Evolutionary conservation across 2,113 vertebrate genomes (phyloP).

Genomic region (Plecturocebus donacophilus): DNA sequence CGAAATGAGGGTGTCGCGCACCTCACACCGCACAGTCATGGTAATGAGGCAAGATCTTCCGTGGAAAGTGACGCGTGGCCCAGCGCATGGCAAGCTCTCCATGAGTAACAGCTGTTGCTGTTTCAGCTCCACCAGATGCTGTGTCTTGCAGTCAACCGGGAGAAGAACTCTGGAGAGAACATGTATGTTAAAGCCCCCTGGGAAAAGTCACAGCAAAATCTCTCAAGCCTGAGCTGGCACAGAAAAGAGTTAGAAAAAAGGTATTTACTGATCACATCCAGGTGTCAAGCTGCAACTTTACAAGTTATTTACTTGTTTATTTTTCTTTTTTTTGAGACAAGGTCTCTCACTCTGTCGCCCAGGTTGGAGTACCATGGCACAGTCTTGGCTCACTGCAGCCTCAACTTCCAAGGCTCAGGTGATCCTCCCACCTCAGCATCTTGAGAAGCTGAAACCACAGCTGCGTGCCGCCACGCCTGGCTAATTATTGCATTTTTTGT

Average conservation of each 20-base stretch:
- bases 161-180: neutral
- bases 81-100: neutral
- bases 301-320: neutral
- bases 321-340: neutral
- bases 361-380: neutral
- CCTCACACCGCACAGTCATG: neutral
- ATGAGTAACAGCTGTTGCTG: neutral
- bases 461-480: no score
- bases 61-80: neutral
- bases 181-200: neutral
- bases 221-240: neutral
- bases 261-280: neutral
- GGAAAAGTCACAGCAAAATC: neutral
- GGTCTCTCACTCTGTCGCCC: neutral
- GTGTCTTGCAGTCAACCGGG: neutral
- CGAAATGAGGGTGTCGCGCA: neutral
- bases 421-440: neutral
- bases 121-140: neutral
- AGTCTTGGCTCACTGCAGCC: no score
- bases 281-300: neutral
- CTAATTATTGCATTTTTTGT: no score
- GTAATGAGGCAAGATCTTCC: neutral
- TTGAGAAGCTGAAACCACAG: neutral
- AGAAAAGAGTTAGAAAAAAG: neutral
- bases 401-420: neutral